Evolutionary conservation across 2,113 vertebrate species (phyloP).

Genomic region (Bubo bubo): DNA sequence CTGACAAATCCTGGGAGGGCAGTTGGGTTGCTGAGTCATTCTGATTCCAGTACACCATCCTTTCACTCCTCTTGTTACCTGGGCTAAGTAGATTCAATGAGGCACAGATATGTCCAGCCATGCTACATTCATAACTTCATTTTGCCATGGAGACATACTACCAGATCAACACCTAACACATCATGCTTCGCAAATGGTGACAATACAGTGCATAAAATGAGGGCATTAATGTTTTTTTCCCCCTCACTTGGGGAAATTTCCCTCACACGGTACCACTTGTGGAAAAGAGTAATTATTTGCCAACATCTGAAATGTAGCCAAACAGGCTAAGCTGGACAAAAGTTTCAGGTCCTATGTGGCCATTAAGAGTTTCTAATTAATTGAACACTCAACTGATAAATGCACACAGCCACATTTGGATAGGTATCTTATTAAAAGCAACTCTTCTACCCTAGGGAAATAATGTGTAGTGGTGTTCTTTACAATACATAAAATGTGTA

Average conservation of each 20-base stretch:
- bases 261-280: background rate
- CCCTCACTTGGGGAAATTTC: background rate
- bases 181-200: background rate
- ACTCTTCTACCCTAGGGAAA: background rate
- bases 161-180: background rate
- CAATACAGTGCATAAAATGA: background rate
- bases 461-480: background rate
- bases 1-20: background rate
- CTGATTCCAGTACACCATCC: background rate
- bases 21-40: background rate
- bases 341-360: background rate
- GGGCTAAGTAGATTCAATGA: background rate
- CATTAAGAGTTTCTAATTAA: constrained; percentile 23
- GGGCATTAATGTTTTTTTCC: background rate
- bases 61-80: background rate
- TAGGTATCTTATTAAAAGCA: background rate
- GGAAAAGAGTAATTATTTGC: background rate
- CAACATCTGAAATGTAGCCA: background rate
- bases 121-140: background rate
- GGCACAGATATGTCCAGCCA: background rate
- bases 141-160: background rate
- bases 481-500: background rate
- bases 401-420: background rate
- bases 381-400: background rate
- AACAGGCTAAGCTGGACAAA: background rate